These are phyloP conservation scores for Lates japonicus DNA, from an alignment of 2,797 vertebrate species.

Conservation along the genomic window DNA sequence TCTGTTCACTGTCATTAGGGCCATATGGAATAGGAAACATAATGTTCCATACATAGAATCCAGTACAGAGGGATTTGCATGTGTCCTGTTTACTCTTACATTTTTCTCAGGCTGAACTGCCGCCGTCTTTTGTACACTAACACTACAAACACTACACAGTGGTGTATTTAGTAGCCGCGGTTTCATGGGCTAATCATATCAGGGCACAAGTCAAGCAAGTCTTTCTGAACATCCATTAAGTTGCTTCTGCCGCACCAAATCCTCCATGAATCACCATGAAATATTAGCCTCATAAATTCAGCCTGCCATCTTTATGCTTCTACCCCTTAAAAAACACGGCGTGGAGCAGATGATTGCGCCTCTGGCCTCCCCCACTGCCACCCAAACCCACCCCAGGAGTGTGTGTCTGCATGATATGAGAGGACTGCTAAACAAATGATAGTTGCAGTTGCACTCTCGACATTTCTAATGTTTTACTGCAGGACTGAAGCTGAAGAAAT, in stretches of 20 bases:
- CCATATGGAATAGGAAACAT: slow-evolving; percentile 10
- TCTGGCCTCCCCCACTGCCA: neutral
- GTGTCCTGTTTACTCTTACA: slow-evolving; percentile 47
- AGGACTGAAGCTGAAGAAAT: neutral
- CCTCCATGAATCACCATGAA: slow-evolving; percentile 67
- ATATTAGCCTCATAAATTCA: slow-evolving; percentile 71
- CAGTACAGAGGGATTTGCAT: slow-evolving; percentile 43
- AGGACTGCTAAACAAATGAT: slow-evolving; percentile 32
- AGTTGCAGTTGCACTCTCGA: slow-evolving; percentile 8
- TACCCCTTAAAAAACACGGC: slow-evolving; percentile 54
- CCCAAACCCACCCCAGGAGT: slow-evolving; percentile 29
- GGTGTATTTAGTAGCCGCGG: slow-evolving; percentile 58
- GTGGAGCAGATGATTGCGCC: slow-evolving; percentile 17
- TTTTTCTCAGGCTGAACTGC: slow-evolving; percentile 34
- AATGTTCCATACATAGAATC: slow-evolving; percentile 23
- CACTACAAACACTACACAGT: slow-evolving; percentile 54
- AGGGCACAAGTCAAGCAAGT: slow-evolving; percentile 65
- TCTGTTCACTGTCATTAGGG: neutral
- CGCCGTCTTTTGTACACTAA: slow-evolving; percentile 40
- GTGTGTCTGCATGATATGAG: slow-evolving; percentile 52
- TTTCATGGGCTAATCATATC: slow-evolving; percentile 67
- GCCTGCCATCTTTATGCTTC: slow-evolving; percentile 66
- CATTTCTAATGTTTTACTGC: neutral
- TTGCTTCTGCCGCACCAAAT: slow-evolving; percentile 56
- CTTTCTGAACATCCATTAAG: slow-evolving; percentile 70